Evolutionary conservation across 1,140 invertebrate species (phyloP), one percentile per base, ranked within the genome.

Genomic region (Olivierus martensii): DNA sequence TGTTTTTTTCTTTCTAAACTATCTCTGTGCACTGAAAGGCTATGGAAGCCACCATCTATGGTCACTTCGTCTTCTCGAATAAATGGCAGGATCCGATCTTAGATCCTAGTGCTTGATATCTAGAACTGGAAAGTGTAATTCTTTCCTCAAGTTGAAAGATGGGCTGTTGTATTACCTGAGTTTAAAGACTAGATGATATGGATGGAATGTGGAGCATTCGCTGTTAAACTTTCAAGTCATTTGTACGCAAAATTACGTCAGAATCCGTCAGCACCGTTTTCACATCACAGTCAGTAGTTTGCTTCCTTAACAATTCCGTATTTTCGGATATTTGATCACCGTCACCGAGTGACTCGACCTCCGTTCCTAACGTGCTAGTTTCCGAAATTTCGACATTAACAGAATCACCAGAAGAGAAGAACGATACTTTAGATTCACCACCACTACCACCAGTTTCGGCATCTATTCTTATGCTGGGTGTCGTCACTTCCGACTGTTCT

Each of bases 341-440:
- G 9, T 36, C 39, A 15, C 51, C 55, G 10, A 56, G 36, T 47
- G 51, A 53, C 18, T 57, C 53, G 9, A 56, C 22, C 38, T 56
- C 60, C 0, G 56, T 57, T 9, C 48, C 47, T 17, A 56, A 4
- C 10, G 56, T 58, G 49, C 56, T 49, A 6, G 47, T 54, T 17
- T 52, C 56, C 1, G 49, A 47, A 14, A 52, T 42, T 7, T 50
- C 54, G 4, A 39, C 48, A 10, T 52, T 52, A 4, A 52, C 46
- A 14, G 53, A 55, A 51, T 49, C 53, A 3, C 50, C 45, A 11
- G 51, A 49, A 15, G 51, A 54, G 18, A 53, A 56, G 21, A 46
- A 45, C 11, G 47, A 54, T 7, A 11, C 15, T 38, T 44, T 19
- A 4, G 14, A 45, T 45, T 39, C 37, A 45, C 39, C 12, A 3